phyloP scores from a whole-genome alignment of 2,797 vertebrate species.

The Otolemur crassicaudatus region DNA sequence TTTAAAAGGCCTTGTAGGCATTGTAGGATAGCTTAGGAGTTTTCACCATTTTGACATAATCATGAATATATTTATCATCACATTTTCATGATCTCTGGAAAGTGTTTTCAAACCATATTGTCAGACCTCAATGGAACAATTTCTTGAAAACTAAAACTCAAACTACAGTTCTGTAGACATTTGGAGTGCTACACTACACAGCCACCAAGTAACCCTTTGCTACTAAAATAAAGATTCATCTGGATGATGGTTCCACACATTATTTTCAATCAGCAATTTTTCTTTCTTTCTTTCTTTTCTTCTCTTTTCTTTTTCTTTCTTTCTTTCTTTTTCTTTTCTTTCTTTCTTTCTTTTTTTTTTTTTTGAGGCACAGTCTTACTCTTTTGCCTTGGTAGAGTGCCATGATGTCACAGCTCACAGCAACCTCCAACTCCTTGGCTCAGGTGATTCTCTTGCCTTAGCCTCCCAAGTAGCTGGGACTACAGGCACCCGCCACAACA shows the following conservation, averaged over 20 bases:
- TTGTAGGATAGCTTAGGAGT: neutral
- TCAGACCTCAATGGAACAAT: neutral
- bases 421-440: no score
- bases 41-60: neutral
- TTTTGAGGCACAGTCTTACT: no score
- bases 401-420: no score
- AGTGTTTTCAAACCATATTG: neutral
- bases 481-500: no score
- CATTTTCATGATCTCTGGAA: neutral
- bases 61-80: constrained; percentile 25
- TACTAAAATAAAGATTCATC: constrained; percentile 37
- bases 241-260: neutral
- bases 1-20: neutral
- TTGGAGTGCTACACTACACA: neutral
- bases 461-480: no score
- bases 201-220: neutral
- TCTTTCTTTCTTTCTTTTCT: neutral
- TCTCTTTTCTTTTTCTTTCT: no score
- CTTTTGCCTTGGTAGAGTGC: no score
- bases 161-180: neutral
- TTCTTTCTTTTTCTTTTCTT: no score
- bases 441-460: no score
- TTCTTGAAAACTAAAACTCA: neutral
- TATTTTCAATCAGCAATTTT: constrained; percentile 60
- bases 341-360: no score